Conservation (phyloP, 2,888 invertebrate genomes). For the Isotomurus palustris region DNA sequence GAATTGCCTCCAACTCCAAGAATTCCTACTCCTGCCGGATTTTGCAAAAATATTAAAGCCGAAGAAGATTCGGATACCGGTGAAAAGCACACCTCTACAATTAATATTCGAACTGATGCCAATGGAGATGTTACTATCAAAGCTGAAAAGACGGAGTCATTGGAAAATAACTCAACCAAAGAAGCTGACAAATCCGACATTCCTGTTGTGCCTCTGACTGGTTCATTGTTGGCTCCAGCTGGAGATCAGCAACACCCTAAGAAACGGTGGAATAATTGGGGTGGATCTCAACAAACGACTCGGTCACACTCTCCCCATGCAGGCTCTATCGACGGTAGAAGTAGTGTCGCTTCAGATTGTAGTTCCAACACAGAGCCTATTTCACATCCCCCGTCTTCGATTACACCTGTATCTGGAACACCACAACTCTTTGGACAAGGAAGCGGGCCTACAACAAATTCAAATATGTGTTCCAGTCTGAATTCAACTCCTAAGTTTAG, state of each 20-base stretch:
- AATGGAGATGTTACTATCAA: conserved; percentile 18
- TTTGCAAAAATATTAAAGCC: conserved; percentile 20
- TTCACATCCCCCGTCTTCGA: conserved; percentile 12
- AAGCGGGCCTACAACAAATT: not conserved
- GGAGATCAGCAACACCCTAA: conserved; percentile 39
- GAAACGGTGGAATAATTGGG: conserved; percentile 44
- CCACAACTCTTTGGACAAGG: no score
- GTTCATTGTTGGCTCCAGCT: not conserved
- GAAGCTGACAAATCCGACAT: not conserved
- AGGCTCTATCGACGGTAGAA: conserved; percentile 38
- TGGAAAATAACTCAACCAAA: conserved; percentile 8
- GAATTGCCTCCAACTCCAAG: conserved; percentile 33
- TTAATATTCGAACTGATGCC: not conserved
- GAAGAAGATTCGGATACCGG: not conserved
- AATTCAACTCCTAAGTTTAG: conserved; percentile 31
- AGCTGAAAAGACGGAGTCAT: conserved; percentile 34
- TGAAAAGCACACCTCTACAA: not conserved
- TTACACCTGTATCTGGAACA: conserved; percentile 13
- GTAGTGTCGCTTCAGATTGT: conserved; percentile 44
- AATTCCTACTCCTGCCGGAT: conserved; percentile 33
- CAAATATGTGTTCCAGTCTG: not conserved
- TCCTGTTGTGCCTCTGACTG: not conserved
- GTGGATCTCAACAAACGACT: conserved; percentile 20
- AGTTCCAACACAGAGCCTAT: conserved; percentile 33
- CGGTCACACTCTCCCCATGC: conserved; percentile 23